A percentile compares a stretch with the other conserved stretches of the same genome.
Evolutionary conservation across 2,888 invertebrate species (phyloP).

Genomic region (Heliconius cydno): DNA sequence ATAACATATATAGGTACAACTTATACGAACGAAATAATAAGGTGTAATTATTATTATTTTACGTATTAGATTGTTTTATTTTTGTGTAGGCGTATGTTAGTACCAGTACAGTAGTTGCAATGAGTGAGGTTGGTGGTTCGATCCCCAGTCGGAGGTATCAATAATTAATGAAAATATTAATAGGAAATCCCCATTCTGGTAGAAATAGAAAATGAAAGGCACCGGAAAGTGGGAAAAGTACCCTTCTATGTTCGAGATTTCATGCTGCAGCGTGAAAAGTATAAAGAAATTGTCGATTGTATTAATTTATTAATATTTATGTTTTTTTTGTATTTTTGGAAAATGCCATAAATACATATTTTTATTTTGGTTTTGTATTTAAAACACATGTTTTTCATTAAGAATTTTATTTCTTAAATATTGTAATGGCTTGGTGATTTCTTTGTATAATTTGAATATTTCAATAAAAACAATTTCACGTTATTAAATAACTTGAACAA

Average conservation of each 20-base stretch:
- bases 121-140: neutral
- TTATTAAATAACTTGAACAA: neutral
- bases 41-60: constrained; percentile 4
- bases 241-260: too few relatives aligned
- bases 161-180: too few relatives aligned
- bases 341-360: too few relatives aligned
- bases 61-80: neutral
- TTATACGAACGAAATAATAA: neutral
- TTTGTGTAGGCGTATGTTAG: neutral
- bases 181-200: too few relatives aligned
- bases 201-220: too few relatives aligned
- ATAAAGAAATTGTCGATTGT: too few relatives aligned
- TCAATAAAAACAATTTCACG: neutral
- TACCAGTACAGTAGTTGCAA: neutral
- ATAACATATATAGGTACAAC: neutral
- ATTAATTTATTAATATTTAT: neutral
- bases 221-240: too few relatives aligned
- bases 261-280: too few relatives aligned
- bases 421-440: neutral
- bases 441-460: neutral
- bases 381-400: neutral
- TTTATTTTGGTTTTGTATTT: neutral
- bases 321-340: too few relatives aligned
- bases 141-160: too few relatives aligned
- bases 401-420: neutral